A percentile compares a stretch with the other conserved stretches of the same genome.
These are phyloP conservation scores for Notechis scutatus DNA, from an alignment of 2,113 vertebrate genomes.

Conservation along the genomic window DNA sequence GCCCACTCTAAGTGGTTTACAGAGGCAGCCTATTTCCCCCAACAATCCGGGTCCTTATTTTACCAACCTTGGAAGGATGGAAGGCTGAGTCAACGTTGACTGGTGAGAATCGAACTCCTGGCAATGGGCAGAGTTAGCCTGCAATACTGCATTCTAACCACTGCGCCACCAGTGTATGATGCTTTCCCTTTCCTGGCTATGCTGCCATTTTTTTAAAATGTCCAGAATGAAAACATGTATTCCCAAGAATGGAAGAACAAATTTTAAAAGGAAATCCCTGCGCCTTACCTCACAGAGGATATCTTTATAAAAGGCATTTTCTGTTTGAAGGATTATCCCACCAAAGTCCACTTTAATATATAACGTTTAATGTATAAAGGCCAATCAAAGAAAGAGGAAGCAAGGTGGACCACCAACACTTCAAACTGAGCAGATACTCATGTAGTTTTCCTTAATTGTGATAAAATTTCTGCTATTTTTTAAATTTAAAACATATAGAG, in stretches of 20 bases:
- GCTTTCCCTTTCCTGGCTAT: not conserved
- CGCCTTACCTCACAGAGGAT: not conserved
- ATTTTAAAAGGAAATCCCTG: not conserved
- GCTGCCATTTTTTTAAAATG: not conserved
- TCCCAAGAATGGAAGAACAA: not conserved
- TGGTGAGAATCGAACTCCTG: not conserved
- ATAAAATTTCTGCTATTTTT: not conserved
- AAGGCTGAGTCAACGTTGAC: not conserved
- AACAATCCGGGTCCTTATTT: not conserved
- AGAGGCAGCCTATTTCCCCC: not conserved
- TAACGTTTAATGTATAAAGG: not conserved
- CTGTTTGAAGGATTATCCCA: not conserved
- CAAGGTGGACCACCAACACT: not conserved
- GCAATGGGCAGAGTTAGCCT: not conserved
- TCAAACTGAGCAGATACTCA: not conserved
- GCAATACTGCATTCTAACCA: not conserved
- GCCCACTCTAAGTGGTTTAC: not conserved
- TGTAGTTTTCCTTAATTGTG: not conserved
- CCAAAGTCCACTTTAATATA: not conserved
- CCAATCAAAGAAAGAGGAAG: not conserved
- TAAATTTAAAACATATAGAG: not conserved
- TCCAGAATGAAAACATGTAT: not conserved
- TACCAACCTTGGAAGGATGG: not conserved
- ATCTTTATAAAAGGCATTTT: not conserved
- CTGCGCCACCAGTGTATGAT: not conserved